Evolutionary conservation across 2,113 vertebrate species (phyloP).

Genomic region (Acanthochromis polyacanthus): DNA sequence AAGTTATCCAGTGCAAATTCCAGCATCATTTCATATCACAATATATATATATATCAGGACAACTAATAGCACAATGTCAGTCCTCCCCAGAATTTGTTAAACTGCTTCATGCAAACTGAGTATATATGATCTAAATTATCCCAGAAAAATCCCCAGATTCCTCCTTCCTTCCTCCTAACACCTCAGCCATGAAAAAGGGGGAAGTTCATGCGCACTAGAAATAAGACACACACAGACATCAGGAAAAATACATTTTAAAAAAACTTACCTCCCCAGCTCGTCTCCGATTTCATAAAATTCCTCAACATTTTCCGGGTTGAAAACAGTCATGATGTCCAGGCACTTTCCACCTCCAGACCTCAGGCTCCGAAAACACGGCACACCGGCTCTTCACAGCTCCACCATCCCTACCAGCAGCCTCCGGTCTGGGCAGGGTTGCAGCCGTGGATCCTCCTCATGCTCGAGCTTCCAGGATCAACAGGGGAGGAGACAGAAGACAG

Average conservation of each 20-base stretch:
- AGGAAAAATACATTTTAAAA: too few relatives aligned
- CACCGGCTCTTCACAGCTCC: conserved; percentile 67
- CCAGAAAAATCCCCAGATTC: neutral
- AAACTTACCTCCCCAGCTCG: conserved; percentile 93
- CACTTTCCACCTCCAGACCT: conserved; percentile 57
- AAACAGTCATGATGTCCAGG: conserved; percentile 91
- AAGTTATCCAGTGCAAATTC: too few relatives aligned
- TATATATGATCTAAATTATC: too few relatives aligned
- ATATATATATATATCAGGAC: too few relatives aligned
- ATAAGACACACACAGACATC: neutral
- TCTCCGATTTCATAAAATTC: conserved; percentile 94
- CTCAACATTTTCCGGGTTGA: conserved; percentile 95
- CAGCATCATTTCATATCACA: too few relatives aligned
- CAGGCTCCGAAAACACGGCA: conserved; percentile 41
- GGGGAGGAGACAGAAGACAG: neutral
- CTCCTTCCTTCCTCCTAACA: too few relatives aligned
- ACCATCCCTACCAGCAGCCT: conserved; percentile 79
- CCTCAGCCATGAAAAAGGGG: neutral
- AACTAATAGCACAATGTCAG: too few relatives aligned
- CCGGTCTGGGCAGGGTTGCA: conserved; percentile 65
- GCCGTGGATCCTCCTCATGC: conserved; percentile 77
- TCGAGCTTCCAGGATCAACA: conserved; percentile 38
- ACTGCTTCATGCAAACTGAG: too few relatives aligned
- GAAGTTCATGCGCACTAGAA: conserved; percentile 27
- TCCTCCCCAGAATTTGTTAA: too few relatives aligned